These are phyloP conservation scores for Melitaea cinxia DNA, from an alignment of 1,140 invertebrate genomes.

Conservation along the genomic window DNA sequence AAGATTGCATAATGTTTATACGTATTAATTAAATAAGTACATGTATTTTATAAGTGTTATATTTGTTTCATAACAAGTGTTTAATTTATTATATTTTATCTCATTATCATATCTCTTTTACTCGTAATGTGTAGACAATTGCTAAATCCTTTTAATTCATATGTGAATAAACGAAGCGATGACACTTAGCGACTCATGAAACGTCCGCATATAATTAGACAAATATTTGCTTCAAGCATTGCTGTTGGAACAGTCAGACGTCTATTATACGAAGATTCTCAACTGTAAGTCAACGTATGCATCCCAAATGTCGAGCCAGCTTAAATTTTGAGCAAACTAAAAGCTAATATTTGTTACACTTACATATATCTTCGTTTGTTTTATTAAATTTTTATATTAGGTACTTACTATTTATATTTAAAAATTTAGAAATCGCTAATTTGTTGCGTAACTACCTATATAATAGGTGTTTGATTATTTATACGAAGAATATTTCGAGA, in stretches of 20 bases:
- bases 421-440: no score
- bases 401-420: no score
- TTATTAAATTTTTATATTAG: not conserved
- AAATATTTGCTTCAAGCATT: constrained; percentile 7
- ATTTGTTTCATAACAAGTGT: no score
- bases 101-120: no score
- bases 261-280: not conserved
- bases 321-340: not conserved
- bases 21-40: not conserved
- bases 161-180: not conserved
- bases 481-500: no score
- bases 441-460: no score
- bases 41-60: not conserved
- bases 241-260: constrained; percentile 3
- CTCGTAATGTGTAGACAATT: no score
- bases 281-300: not conserved
- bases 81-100: no score
- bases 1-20: constrained; percentile 2
- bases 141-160: not conserved
- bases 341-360: not conserved
- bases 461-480: no score
- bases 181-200: constrained; percentile 3
- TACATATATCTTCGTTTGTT: not conserved
- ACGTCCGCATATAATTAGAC: constrained; percentile 7
- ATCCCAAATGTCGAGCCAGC: not conserved